Evolutionary conservation across 2,113 vertebrate genomes (phyloP), one percentile per base, ranked within the genome.

Genomic region (Cebidichthys violaceus): DNA sequence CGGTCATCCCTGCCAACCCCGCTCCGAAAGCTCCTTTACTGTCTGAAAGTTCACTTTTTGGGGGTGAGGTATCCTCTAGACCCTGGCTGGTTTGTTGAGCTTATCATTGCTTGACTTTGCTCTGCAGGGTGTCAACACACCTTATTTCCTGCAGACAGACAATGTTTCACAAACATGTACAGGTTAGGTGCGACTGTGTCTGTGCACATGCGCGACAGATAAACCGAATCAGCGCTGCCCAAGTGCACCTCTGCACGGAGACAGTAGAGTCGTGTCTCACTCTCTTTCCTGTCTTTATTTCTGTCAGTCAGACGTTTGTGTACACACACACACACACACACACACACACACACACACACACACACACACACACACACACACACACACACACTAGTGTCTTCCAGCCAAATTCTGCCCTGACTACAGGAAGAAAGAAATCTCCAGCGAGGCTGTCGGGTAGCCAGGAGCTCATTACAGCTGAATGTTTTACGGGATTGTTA

Each of bases 401-500:
- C 29, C 4, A n/a, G 50, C 37, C 17, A 61, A 59, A 82, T 67
- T 55, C 61, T 29, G 24, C 22, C 31, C 20, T 18, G 29, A 60
- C 35, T 50, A 11, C 13, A 69, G 81, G 65, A 83, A 79, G 62
- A 33, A 10, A 60, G 60, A 75, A 17, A 7, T 67, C 15, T 75
- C 18, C 0, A 66, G 77, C 15, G 2, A 61, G 35, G 60, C 75
- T 73, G 81, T 70, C 84, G n/a, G 61, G 79, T 75, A 55, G 79
- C 81, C 85, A 65, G 79, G 29, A 67, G 74, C 82, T 80, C 60
- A 29, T 89, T 81, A 71, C 41, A 54, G 84, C 70, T 72, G 59
- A 76, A 77, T 88, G 76, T 86, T 89, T 88, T 52, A 77, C 70
- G 65, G 70, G 78, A 47, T 83, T 85, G 64, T 90, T 85, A 79